Base-by-base conservation (phyloP, 2,113 vertebrate species). In the Lepisosteus oculatus region DNA sequence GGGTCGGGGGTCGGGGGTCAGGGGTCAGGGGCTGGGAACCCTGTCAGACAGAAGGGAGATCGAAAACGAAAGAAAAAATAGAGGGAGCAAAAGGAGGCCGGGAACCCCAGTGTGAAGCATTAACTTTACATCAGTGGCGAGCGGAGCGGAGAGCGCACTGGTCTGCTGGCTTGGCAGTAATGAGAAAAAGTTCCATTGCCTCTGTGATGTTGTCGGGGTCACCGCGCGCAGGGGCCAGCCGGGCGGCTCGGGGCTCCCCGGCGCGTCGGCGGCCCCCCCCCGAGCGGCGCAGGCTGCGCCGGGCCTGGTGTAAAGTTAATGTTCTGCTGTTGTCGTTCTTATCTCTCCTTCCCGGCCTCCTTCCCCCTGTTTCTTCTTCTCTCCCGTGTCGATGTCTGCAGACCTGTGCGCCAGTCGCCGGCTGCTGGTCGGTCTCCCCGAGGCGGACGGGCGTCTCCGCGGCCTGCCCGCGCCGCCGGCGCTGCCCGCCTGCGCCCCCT, bases 381-480 rank as follows among this genome's bases (percentile, higher is more conserved):
- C 71, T 64, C 44, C 72, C 66, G 71, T 79, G 74, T 74, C 80
- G 82, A 79, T 88, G 54, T 69, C 77, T 88, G 82, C 88, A 92
- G 89, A 90, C 82, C 82, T 91, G 83, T 90, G 88, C 42, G 81
- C 86, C 86, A 87, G 84, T 89, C 90, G 81, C 74, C 89, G 90
- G 79, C 90, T 91, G 84, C 84, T 89, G 85, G 84, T 90, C 84
- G 82, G 88, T 79, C 90, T 88, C 75, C 83, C 88, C 76, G 90
- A 92, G 83, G 86, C 89, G 82, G 89, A 90, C 80, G 85, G 83
- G 79, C 86, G 84, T 80, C 92, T 86, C 88, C 88, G 88, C 56
- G 88, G 89, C 77, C 80, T 90, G 77, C 81, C 89, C 77, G 86
- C 88, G 87, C 84, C 81, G 83, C 82, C 86, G 64, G 78, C 80